These are phyloP conservation scores for Odontophorus gujanensis DNA, from an alignment of 2,113 vertebrate species.

Conservation along the genomic window DNA sequence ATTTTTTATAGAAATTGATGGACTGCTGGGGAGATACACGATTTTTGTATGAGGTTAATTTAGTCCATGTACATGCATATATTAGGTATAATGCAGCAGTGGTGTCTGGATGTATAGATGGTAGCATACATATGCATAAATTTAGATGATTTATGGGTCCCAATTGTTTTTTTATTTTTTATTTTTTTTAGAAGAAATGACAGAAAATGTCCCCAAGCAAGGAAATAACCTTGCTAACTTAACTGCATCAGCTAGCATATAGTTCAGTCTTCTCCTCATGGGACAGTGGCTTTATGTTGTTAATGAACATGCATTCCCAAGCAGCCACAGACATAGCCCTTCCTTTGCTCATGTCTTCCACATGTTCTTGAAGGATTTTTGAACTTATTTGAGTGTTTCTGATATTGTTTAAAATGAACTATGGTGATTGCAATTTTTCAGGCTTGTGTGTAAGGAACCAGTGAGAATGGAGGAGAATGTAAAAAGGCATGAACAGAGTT, in stretches of 20 bases:
- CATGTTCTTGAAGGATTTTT: neutral
- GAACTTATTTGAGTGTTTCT: slow-evolving; percentile 9
- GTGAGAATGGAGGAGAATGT: neutral
- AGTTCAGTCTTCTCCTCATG: neutral
- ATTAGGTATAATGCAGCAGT: neutral
- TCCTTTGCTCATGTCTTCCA: neutral
- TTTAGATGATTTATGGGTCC: neutral
- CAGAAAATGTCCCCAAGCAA: neutral
- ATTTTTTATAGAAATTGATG: neutral
- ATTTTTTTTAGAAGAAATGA: neutral
- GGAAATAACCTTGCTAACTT: slow-evolving; percentile 26
- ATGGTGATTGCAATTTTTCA: neutral
- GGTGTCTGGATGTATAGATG: neutral
- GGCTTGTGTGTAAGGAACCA: neutral
- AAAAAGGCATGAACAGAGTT: neutral
- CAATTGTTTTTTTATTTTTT: neutral
- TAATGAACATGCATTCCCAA: neutral
- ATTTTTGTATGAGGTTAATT: slow-evolving; percentile 11
- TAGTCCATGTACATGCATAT: neutral
- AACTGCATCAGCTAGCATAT: neutral
- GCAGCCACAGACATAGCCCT: neutral
- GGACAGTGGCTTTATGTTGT: neutral
- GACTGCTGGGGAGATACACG: neutral
- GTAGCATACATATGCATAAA: neutral
- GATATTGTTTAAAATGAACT: slow-evolving; percentile 20